Percentiles rank a stretch among this genome's conserved stretches.
Evolutionary conservation across 2,797 vertebrate species (phyloP).

Genomic region (Salmo trutta): DNA sequence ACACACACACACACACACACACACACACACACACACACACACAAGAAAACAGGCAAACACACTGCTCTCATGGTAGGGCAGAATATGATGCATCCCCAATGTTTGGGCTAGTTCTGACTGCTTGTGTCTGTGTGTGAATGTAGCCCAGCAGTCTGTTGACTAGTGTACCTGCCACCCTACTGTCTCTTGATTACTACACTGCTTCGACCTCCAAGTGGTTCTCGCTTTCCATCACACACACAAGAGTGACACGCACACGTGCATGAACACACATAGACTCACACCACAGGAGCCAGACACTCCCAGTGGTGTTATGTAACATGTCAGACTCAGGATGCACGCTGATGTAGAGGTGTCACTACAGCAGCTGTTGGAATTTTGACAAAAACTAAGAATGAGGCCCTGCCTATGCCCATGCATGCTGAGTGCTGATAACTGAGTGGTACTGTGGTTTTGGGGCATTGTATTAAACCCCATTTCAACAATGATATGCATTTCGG

Average conservation of each 20-base stretch:
- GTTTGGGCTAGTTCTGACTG: background rate
- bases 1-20: too few species aligned
- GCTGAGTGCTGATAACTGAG: background rate
- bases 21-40: background rate
- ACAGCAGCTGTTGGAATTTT: constrained; percentile 9
- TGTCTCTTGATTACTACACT: background rate
- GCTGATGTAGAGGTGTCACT: constrained; percentile 10
- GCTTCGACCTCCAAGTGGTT: background rate
- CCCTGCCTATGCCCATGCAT: background rate
- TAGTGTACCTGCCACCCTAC: background rate
- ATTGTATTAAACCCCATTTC: background rate
- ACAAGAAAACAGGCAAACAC: background rate
- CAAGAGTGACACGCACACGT: background rate
- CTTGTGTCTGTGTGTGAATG: background rate
- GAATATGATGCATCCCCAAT: background rate
- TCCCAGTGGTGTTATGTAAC: constrained; percentile 11
- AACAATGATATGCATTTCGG: background rate
- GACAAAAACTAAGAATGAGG: constrained; percentile 10
- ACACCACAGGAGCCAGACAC: constrained; percentile 11
- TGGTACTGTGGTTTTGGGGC: background rate
- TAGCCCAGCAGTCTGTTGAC: constrained; percentile 2
- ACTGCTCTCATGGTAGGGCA: background rate
- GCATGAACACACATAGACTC: background rate
- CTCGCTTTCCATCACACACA: background rate
- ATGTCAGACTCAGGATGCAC: constrained; percentile 6